Base-by-base conservation (phyloP, 2,113 vertebrate species). In the Colossoma macropomum region DNA sequence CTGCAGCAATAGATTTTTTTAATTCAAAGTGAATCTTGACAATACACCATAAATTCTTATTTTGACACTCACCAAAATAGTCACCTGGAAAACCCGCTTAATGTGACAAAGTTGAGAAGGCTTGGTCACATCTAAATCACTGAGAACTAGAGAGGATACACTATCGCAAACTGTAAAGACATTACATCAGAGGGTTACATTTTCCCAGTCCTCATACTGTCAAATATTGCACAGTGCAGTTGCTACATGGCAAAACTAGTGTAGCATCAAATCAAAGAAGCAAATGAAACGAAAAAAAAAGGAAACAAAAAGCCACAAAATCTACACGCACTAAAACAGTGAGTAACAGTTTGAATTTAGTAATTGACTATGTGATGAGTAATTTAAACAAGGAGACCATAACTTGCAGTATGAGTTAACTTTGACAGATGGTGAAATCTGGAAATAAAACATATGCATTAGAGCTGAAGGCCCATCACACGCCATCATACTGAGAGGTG, bases 141-240 rank as follows among this genome's bases (percentile, higher is more conserved):
- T 99, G 98, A 99, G 98, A 99, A 98, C 97, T 98, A 98, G 97
- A 98, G 95, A 98, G 96, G 97, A 98, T 97, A 97, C 97, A 98
- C 97, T 98, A 98, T 96, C 95, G 97, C 96, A 98, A 97, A 98
- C 96, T 96, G 95, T 97, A 97, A 92, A 97, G 96, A 99, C 96
- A 97, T 97, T 96, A 99, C 97, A 98, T 97, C 96, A 97, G 96
- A 95, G 94, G 96, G 96, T 93, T 93, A 91, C 41, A 71, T 95
- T 95, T 96, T 96, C 97, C 97, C 97, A 97, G 96, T 99, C 96
- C 96, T 97, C 95, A 96, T 98, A 96, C 96, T 97, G 96, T 97
- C 77, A 97, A 95, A 98, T 99, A 99, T 99, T 99, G 98, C 98
- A 99, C 97, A 99, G 97, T 98, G 98, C 97, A 98, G 97, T 94